A percentile compares a stretch with the other conserved stretches of the same genome.
Evolutionary conservation across 2,113 vertebrate genomes (phyloP).

Genomic region (Colistium nudipinnis): DNA sequence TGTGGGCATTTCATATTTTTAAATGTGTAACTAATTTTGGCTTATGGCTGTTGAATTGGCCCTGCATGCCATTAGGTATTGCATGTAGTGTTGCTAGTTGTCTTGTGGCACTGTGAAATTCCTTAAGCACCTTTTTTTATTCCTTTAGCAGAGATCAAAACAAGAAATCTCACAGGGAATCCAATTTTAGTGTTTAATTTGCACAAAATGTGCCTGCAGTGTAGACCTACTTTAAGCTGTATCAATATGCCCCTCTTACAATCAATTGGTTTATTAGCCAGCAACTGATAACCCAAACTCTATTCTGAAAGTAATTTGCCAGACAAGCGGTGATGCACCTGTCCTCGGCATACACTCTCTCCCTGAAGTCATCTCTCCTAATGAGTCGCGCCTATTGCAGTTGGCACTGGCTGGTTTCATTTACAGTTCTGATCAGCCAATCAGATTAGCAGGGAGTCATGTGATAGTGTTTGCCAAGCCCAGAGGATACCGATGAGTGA

Average conservation of each 20-base stretch:
- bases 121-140: slow-evolving; percentile 9
- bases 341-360: slow-evolving; percentile 61
- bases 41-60: neutral
- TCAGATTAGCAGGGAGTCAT: slow-evolving; percentile 72
- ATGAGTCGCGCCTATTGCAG: slow-evolving; percentile 74
- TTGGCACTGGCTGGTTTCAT: slow-evolving; percentile 76
- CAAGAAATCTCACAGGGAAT: slow-evolving; percentile 18
- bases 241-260: slow-evolving; percentile 44
- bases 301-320: slow-evolving; percentile 76
- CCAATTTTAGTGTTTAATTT: slow-evolving; percentile 57
- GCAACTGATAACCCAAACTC: slow-evolving; percentile 71
- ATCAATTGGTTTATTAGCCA: slow-evolving; percentile 55
- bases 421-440: slow-evolving; percentile 78
- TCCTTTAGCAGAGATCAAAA: slow-evolving; percentile 8
- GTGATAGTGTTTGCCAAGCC: slow-evolving; percentile 56
- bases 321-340: slow-evolving; percentile 71
- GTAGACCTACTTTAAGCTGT: slow-evolving; percentile 28
- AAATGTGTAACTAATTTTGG: neutral
- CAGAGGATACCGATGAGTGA: slow-evolving; percentile 63
- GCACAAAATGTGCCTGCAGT: slow-evolving; percentile 39
- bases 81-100: neutral
- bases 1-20: slow-evolving; percentile 1
- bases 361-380: slow-evolving; percentile 76
- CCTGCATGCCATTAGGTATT: neutral
- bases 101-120: too few species aligned